Percentiles rank a stretch among this genome's conserved stretches.
These are phyloP conservation scores for Rhagoletis pomonella DNA, from an alignment of 1,140 invertebrate genomes.

Conservation along the genomic window DNA sequence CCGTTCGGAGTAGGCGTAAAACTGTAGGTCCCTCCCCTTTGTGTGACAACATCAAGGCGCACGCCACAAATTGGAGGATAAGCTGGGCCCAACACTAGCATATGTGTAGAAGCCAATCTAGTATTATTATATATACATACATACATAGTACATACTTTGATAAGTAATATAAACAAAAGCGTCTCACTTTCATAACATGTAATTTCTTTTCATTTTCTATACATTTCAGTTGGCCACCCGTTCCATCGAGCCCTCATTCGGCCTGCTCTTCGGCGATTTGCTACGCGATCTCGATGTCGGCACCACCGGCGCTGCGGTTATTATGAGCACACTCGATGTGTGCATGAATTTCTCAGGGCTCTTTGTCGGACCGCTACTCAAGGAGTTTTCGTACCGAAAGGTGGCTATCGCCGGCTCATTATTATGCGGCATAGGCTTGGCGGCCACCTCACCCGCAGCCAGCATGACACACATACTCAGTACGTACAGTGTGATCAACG, in stretches of 20 bases:
- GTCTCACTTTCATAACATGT: neutral
- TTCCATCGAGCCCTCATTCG: slow-evolving; percentile 86
- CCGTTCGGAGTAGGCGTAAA: no score
- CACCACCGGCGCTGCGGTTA: slow-evolving; percentile 83
- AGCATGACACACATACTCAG: slow-evolving; percentile 83
- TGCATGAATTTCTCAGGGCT: slow-evolving; percentile 86
- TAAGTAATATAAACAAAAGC: no score
- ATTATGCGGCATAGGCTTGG: slow-evolving; percentile 79
- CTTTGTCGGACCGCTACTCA: slow-evolving; percentile 83
- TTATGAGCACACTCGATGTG: slow-evolving; percentile 83
- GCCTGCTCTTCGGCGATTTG: slow-evolving; percentile 83
- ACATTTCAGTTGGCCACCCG: slow-evolving; percentile 82
- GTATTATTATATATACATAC: no score
- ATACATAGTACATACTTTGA: no score
- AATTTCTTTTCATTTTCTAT: neutral
- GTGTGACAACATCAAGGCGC: no score
- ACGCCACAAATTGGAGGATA: no score
- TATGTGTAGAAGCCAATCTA: no score
- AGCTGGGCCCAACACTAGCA: no score
- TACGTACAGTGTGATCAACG: slow-evolving; percentile 85
- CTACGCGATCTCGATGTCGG: slow-evolving; percentile 79
- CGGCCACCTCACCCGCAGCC: slow-evolving; percentile 80
- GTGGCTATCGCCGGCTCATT: slow-evolving; percentile 81
- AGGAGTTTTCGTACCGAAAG: slow-evolving; percentile 83
- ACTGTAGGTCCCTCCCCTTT: no score